Conservation (phyloP, 1,140 invertebrate species). For the honey bee (Apis mellifera) region DNA sequence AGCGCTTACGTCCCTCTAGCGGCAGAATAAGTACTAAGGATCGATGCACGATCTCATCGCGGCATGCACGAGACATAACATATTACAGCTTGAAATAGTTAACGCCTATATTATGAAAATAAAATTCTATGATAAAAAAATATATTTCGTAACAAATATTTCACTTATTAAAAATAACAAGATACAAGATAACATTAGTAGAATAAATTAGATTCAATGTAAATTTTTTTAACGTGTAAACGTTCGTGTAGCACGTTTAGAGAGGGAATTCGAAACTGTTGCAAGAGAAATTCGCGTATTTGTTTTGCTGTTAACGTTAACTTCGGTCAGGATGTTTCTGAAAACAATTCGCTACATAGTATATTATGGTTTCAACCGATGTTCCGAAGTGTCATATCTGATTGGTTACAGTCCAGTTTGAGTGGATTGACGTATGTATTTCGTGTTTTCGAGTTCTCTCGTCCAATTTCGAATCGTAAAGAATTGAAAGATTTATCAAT, state of each 20-base stretch:
- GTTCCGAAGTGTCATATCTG: constrained; percentile 8
- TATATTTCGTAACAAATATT: too few species aligned
- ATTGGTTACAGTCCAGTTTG: neutral
- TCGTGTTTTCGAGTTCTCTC: neutral
- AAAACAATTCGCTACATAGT: neutral
- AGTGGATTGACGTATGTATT: neutral
- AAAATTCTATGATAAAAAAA: too few species aligned
- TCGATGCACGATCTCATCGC: too few species aligned
- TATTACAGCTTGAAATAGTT: too few species aligned
- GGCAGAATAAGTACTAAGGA: too few species aligned
- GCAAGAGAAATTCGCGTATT: constrained; percentile 11
- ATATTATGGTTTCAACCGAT: constrained; percentile 15
- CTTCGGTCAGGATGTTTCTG: constrained; percentile 8
- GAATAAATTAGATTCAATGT: too few species aligned
- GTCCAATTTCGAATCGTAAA: neutral
- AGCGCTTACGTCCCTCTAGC: too few species aligned
- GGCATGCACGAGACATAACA: too few species aligned
- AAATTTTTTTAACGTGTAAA: neutral
- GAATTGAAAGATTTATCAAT: neutral
- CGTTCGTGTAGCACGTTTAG: constrained; percentile 18
- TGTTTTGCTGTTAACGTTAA: constrained; percentile 19
- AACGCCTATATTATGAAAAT: too few species aligned
- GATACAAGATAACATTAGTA: too few species aligned
- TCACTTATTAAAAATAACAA: too few species aligned
- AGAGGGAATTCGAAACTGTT: constrained; percentile 7